Evolutionary conservation across 2,113 vertebrate genomes (phyloP), one percentile per base, ranked within the genome.

Genomic region (Chaetops frenatus): DNA sequence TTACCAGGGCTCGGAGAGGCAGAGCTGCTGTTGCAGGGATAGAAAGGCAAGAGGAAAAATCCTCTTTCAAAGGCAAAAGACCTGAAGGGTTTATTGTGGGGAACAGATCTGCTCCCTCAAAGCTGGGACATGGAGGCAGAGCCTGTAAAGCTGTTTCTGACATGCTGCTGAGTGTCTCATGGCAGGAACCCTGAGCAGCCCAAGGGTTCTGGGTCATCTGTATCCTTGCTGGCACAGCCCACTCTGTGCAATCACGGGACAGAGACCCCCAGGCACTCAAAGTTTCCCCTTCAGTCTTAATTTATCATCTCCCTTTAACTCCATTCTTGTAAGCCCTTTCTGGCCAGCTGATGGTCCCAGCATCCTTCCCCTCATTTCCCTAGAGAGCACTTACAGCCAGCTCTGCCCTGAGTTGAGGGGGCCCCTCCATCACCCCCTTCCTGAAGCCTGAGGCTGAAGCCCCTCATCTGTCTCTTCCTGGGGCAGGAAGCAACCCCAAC

Each of bases 1-100:
- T 95, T 92, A 94, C 79, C 5, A 18, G 86, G 79, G 91, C 94
- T 95, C 2, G 0, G 71, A 81, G 83, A 64, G 66, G 72, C 74
- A 95, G 92, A 94, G 65, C 74, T 91, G 90, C 80, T 82, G 58
- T 23, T 90, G 88, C 18, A 14, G 77, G 69, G 78, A 89, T 88
- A 92, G 90, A 70, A 80, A 81, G 44, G 54, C 36, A 44, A 66
- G 54, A 66, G 57, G 23, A 85, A 66, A 70, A 95, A 83, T 89
- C 81, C 45, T 53, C 79, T 86, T 93, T 45, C 11, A 27, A 72
- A 85, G 38, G 74, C 62, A 84, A 62, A 81, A 88, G 57, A 62
- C 33, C 25, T 40, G 56, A 42, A 86, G 56, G 57, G 70, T 78
- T 91, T 89, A 50, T 82, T 81, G 2, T 90, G 58, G 42, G 58